A percentile compares a stretch with the other conserved stretches of the same genome.
These are phyloP conservation scores for Hirtodrosophila confusa DNA, from an alignment of 2,888 invertebrate species.

Conservation along the genomic window DNA sequence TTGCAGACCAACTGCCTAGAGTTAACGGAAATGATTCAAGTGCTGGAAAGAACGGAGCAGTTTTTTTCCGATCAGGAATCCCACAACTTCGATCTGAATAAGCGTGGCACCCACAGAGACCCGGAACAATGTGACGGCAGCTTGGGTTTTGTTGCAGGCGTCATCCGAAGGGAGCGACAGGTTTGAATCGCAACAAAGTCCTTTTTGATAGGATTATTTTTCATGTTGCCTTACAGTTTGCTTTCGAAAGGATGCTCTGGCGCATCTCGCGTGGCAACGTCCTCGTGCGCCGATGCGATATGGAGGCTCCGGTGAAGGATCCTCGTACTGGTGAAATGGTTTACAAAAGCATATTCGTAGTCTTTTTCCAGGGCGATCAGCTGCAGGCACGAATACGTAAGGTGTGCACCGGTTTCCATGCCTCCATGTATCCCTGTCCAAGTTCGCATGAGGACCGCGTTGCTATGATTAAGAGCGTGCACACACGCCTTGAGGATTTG, in stretches of 20 bases:
- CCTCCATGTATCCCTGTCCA: conserved; percentile 93
- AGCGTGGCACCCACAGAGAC: conserved; percentile 91
- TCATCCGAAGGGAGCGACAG: conserved; percentile 89
- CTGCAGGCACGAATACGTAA: conserved; percentile 92
- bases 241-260: conserved; percentile 94
- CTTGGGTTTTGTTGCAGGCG: conserved; percentile 91
- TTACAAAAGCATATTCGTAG: conserved; percentile 92
- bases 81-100: conserved; percentile 81
- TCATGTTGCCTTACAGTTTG: conserved; percentile 85
- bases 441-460: conserved; percentile 90
- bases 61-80: conserved; percentile 82
- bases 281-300: conserved; percentile 90
- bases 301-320: conserved; percentile 90
- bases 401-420: conserved; percentile 93
- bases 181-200: conserved; percentile 1
- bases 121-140: conserved; percentile 84
- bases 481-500: conserved; percentile 92
- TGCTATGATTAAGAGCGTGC: conserved; percentile 93
- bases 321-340: conserved; percentile 88
- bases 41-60: conserved; percentile 93
- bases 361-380: conserved; percentile 93
- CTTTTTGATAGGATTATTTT: too few relatives aligned
- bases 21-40: conserved; percentile 94
- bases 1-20: conserved; percentile 96
- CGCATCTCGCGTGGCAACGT: conserved; percentile 94